Percentiles rank a stretch among this genome's conserved stretches.
Conservation (phyloP, 2,888 invertebrate genomes). For the Ctena decussata region DNA sequence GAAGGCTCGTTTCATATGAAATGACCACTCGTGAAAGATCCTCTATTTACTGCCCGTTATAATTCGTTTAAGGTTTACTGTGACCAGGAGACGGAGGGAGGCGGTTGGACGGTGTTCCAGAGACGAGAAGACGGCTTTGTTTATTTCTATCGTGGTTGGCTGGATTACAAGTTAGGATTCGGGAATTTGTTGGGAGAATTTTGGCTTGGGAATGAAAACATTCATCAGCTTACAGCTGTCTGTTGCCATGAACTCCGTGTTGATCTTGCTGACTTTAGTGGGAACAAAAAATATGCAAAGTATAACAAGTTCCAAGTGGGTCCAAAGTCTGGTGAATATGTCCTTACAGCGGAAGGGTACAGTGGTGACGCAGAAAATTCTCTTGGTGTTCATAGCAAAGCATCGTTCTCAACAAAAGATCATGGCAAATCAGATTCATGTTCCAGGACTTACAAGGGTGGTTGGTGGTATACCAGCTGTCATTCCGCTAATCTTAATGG, state of each 20-base stretch:
- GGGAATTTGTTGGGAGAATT: slow-evolving; percentile 43
- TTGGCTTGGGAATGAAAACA: slow-evolving; percentile 46
- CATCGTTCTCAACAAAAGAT: slow-evolving; percentile 31
- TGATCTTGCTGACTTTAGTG: slow-evolving; percentile 45
- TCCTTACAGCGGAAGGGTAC: slow-evolving; percentile 2
- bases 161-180: slow-evolving; percentile 52
- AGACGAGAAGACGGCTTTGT: slow-evolving; percentile 43
- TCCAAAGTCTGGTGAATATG: not conserved
- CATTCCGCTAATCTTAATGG: slow-evolving; percentile 82
- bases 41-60: no score
- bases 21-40: no score
- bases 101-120: slow-evolving; percentile 67
- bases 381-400: not conserved
- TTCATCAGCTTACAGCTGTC: slow-evolving; percentile 19
- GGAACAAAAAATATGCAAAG: slow-evolving; percentile 19
- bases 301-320: slow-evolving; percentile 36
- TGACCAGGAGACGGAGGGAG: slow-evolving; percentile 57
- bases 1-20: no score
- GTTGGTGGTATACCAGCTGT: slow-evolving; percentile 79
- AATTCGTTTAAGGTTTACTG: slow-evolving; percentile 54
- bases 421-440: slow-evolving; percentile 47
- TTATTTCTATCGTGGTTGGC: slow-evolving; percentile 43
- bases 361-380: slow-evolving; percentile 29
- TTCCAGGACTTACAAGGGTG: slow-evolving; percentile 66
- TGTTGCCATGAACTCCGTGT: slow-evolving; percentile 31